Evolutionary conservation across 2,888 invertebrate genomes (phyloP), one percentile per base, ranked within the genome.

Genomic region (Smittia aterrima): DNA sequence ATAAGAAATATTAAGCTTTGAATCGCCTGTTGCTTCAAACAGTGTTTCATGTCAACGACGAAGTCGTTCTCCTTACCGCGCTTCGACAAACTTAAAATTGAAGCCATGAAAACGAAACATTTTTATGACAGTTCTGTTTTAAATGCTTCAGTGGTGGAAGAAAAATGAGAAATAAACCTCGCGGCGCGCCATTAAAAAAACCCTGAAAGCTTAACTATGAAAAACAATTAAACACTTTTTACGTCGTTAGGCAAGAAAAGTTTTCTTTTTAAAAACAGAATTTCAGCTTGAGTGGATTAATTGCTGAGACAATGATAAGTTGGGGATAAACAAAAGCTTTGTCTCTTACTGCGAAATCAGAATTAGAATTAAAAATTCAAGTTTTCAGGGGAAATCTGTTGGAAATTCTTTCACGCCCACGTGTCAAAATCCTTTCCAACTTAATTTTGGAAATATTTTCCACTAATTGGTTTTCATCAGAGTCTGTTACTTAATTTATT

Each of bases 161-260:
- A 38, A 38, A 38, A 38, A 9, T 7, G 9, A 38, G 38, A 38
- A 38, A 38, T 38, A 47, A 47, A 47, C 47, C 47, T 47, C 47
- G 47, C 11, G 47, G 47, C 47, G 47, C 2, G 47, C 11, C 47
- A 47, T 47, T 47, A 47, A 47, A n/a, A n/a, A n/a, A 47, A 16
- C 47, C 11, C 16, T 47, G 47, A 47, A 47, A 47, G 47, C 47
- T 47, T 47, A 11, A 47, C 47, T 47, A 47, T 47, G 16, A 47
- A 47, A 47, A 47, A 47, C 47, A 47, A 47, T 47, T 47, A 47
- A 47, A 47, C 16, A 47, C 11, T 47, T 47, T 47, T 47, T n/a
- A 11, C 47, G 16, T 47, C 47, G 47, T 47, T 47, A 47, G 11
- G 11, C 47, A 47, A 16, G 11, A 47, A 47, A 47, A 47, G 47